Conservation (phyloP, 1,140 invertebrate species). For the Diachasmimorpha longicaudata region DNA sequence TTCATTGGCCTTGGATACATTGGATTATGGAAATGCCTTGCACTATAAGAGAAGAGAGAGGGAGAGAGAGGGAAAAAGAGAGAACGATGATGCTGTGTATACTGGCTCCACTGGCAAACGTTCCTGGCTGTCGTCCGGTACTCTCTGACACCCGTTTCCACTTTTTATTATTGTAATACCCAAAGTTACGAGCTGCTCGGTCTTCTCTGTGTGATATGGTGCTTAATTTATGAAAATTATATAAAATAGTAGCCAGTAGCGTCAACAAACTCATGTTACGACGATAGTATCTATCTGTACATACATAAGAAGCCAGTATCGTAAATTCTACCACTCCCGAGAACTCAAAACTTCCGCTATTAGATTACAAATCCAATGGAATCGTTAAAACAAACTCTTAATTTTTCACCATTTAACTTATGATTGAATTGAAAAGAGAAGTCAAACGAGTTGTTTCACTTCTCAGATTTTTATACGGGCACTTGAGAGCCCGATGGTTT, state of each 20-base stretch:
- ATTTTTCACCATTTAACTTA: neutral
- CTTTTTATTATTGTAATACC: constrained; percentile 60
- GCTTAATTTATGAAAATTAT: constrained; percentile 51
- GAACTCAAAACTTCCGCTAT: neutral
- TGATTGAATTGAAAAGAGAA: constrained; percentile 26
- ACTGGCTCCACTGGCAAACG: neutral
- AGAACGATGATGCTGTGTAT: neutral
- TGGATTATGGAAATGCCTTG: constrained; percentile 55
- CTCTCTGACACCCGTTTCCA: constrained; percentile 24
- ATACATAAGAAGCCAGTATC: neutral
- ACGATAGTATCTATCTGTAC: too few relatives aligned
- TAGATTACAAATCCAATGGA: neutral
- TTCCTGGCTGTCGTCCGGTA: neutral
- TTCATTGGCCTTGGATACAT: constrained; percentile 45
- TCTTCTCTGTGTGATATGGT: constrained; percentile 39
- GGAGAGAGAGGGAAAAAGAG: neutral
- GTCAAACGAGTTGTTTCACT: constrained; percentile 15
- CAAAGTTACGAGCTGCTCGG: constrained; percentile 48
- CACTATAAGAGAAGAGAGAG: neutral
- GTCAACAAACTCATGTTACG: constrained; percentile 29
- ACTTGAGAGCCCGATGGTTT: neutral
- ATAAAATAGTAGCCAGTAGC: constrained; percentile 42
- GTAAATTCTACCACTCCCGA: neutral
- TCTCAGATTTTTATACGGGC: constrained; percentile 10
- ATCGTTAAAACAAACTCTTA: neutral